Conservation (phyloP, 2,113 vertebrate genomes). For the Cinclus mexicanus region DNA sequence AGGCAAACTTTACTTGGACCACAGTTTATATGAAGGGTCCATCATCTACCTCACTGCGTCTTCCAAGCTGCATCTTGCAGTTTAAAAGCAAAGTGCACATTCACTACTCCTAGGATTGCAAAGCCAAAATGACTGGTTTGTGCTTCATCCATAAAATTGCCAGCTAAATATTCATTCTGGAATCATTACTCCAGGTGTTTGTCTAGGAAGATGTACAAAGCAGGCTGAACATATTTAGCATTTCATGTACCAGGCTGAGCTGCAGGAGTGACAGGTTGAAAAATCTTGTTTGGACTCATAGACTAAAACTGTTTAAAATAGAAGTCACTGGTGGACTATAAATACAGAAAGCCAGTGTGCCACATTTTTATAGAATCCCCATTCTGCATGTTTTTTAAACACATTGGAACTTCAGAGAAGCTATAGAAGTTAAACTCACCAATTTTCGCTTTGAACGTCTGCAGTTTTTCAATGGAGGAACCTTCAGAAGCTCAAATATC, state of each 20-base stretch:
- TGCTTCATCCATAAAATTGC: conserved; percentile 23
- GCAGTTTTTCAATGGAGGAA: neutral
- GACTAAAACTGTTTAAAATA: conserved; percentile 39
- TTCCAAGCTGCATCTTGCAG: neutral
- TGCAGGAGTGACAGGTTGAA: conserved; percentile 8
- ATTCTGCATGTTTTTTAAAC: neutral
- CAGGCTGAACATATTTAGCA: neutral
- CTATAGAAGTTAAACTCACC: neutral
- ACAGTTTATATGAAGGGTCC: neutral
- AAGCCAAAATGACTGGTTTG: neutral
- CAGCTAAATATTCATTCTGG: conserved; percentile 7
- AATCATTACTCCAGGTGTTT: conserved; percentile 34
- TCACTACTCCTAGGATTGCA: neutral
- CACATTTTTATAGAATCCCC: neutral
- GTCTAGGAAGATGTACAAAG: conserved; percentile 38
- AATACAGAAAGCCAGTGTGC: conserved; percentile 30
- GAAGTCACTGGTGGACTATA: conserved; percentile 25
- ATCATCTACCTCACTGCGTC: neutral
- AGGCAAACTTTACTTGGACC: neutral
- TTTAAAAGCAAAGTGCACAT: neutral
- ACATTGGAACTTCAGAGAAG: neutral
- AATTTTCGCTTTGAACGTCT: neutral
- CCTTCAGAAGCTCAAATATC: neutral
- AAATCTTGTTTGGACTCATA: conserved; percentile 48
- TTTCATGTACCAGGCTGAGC: conserved; percentile 19